Evolutionary conservation across 2,113 vertebrate species (phyloP).

Genomic region (Tachysurus vachellii): DNA sequence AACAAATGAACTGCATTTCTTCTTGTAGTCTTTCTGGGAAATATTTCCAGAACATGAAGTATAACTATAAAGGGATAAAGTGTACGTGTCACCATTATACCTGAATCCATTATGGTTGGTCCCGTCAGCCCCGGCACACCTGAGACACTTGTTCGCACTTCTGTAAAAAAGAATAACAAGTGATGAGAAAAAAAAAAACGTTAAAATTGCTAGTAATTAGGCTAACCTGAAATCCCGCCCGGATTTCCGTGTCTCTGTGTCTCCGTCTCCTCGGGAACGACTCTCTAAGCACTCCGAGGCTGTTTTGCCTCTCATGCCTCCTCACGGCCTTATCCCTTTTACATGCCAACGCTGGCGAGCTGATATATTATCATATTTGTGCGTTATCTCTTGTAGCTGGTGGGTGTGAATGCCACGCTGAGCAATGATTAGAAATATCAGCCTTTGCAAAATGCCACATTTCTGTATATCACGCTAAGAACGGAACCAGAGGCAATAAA

Average conservation of each 20-base stretch:
- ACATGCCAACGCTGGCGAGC: constrained; percentile 34
- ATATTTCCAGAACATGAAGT: not conserved
- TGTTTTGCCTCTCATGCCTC: not conserved
- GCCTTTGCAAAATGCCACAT: constrained; percentile 61
- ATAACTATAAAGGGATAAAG: not conserved
- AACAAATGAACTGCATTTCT: too few species aligned
- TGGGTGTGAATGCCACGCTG: constrained; percentile 58
- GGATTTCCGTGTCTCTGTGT: too few species aligned
- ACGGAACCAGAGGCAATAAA: constrained; percentile 59
- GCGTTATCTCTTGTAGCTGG: constrained; percentile 58
- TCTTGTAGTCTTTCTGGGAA: not conserved
- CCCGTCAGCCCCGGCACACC: too few species aligned
- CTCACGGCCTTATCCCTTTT: constrained; percentile 30
- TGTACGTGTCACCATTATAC: not conserved
- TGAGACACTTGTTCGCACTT: too few species aligned
- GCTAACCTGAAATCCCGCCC: not conserved
- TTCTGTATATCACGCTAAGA: constrained; percentile 61
- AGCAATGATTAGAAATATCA: constrained; percentile 62
- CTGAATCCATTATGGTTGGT: not conserved
- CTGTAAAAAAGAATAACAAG: too few species aligned
- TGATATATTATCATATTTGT: constrained; percentile 57
- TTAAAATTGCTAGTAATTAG: not conserved
- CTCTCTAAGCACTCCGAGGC: too few species aligned
- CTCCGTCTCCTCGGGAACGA: not conserved
- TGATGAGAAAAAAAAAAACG: too few species aligned